Evolutionary conservation across 2,888 invertebrate genomes (phyloP).

Genomic region (Epistrophella euchroma): DNA sequence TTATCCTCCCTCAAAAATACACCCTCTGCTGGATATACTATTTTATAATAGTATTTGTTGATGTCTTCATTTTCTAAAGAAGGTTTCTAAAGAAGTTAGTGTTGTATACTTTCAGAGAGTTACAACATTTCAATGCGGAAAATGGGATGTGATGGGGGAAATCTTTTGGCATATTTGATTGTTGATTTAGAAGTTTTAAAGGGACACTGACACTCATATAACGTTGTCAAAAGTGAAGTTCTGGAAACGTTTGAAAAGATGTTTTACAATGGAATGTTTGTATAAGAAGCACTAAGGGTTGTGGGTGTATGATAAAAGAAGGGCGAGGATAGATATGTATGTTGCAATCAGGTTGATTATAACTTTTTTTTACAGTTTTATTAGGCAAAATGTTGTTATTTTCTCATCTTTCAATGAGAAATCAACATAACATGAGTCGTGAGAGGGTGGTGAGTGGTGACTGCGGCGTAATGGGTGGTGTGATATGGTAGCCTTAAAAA

Average conservation of each 20-base stretch:
- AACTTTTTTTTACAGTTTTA: constrained; percentile 37
- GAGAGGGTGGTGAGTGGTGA: neutral
- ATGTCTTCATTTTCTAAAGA: constrained; percentile 60
- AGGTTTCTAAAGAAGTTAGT: constrained; percentile 28
- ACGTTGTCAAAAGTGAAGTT: constrained; percentile 43
- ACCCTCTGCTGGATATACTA: constrained; percentile 9
- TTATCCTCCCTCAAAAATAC: constrained; percentile 9
- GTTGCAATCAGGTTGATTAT: constrained; percentile 49
- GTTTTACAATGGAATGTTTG: constrained; percentile 43
- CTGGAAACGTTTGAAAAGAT: constrained; percentile 15
- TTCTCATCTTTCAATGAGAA: constrained; percentile 53
- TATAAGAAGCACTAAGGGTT: neutral
- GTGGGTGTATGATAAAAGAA: constrained; percentile 3
- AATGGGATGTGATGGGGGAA: constrained; percentile 32
- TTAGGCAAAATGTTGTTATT: constrained; percentile 60
- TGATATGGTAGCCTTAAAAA: neutral
- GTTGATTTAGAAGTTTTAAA: constrained; percentile 67
- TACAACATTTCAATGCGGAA: neutral
- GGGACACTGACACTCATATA: constrained; percentile 45
- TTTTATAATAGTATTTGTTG: constrained; percentile 30
- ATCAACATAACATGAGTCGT: constrained; percentile 67
- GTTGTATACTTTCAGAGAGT: neutral
- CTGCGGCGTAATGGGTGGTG: neutral
- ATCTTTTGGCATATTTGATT: constrained; percentile 64
- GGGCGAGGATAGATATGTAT: neutral